Evolutionary conservation across 2,113 vertebrate species (phyloP).

Genomic region (Xenopus tropicalis): DNA sequence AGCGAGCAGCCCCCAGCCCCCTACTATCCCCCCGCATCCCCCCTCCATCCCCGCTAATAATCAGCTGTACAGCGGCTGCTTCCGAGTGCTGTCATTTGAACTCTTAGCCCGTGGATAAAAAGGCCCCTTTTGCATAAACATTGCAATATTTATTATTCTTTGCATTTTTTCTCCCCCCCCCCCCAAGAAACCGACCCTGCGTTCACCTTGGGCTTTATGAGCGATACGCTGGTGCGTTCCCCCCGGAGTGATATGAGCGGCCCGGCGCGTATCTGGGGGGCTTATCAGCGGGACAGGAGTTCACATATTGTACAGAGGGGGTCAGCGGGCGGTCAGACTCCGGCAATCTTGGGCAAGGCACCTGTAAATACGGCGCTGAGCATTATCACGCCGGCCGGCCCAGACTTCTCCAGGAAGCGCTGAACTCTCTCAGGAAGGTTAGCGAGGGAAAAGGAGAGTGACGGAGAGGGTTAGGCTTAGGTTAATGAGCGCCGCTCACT

Average conservation of each 20-base stretch:
- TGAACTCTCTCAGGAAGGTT: conserved; percentile 78
- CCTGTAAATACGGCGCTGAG: conserved; percentile 69
- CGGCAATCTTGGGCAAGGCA: conserved; percentile 69
- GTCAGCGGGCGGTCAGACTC: conserved; percentile 74
- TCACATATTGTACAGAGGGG: conserved; percentile 67
- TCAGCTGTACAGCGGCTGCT: conserved; percentile 64
- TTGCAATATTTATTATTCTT: conserved; percentile 73
- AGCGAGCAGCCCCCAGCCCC: background rate
- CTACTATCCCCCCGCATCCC: background rate
- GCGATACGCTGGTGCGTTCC: conserved; percentile 15
- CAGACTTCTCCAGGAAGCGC: conserved; percentile 71
- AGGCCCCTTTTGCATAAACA: conserved; percentile 73
- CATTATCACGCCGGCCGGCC: conserved; percentile 64
- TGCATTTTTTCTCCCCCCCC: background rate
- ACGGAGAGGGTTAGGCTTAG: conserved; percentile 61
- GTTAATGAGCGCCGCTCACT: conserved; percentile 60
- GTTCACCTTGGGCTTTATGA: conserved; percentile 72
- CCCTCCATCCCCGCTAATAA: conserved; percentile 39
- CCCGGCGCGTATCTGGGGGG: conserved; percentile 66
- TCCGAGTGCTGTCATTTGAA: conserved; percentile 67
- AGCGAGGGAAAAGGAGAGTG: conserved; percentile 64
- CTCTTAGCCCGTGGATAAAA: conserved; percentile 66
- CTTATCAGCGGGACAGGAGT: conserved; percentile 77
- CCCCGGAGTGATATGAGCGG: conserved; percentile 68
- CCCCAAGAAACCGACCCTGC: conserved; percentile 66